Evolutionary conservation across 2,113 vertebrate species (phyloP), one percentile per base, ranked within the genome.

Genomic region (Microcebus ravelobensis): DNA sequence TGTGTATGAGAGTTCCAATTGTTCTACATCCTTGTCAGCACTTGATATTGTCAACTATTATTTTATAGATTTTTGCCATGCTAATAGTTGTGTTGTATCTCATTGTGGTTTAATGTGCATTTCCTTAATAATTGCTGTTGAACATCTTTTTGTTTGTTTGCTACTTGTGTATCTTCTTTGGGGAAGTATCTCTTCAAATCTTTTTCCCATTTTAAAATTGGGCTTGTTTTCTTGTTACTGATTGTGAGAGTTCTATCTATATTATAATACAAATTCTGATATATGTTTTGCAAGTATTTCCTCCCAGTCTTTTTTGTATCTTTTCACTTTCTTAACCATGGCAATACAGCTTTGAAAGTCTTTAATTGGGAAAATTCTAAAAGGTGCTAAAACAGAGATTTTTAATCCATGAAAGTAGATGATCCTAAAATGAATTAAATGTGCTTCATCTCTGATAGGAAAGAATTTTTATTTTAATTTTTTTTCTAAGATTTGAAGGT

Each of bases 31-130:
- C 23, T 85, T 0, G 2, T 2, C 27, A 71, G 31, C 9, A 83
- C 59, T 90, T 84, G 34, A 1, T 65, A 45, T 34, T 89, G 36
- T 70, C 34, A n/a, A 34, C 23, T 45, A 0, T 63, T 80, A 25
- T 63, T 74, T 82, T 27, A 29, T 61, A 55, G 59, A 61, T 83
- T 85, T 81, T 73, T 77, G 48, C 65, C 29, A 36, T 88, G 74
- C n/a, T 84, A 6, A 84, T 74, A 84, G 8, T 80, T 77, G 45
- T 23, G 20, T 93, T 59, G 0, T 76, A n/a, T 79, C 34, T 73
- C 63, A 39, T 17, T 85, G 70, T 81, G 92, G 65, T 92, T 63
- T 88, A 57, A 55, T 93, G 94, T 95, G 27, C 31, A 57, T 93
- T 81, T 94, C n/a, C 68, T 48, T 71, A 48, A 52, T 59, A 68